Conservation (phyloP, 2,113 vertebrate species). For the Trachemys scripta region DNA sequence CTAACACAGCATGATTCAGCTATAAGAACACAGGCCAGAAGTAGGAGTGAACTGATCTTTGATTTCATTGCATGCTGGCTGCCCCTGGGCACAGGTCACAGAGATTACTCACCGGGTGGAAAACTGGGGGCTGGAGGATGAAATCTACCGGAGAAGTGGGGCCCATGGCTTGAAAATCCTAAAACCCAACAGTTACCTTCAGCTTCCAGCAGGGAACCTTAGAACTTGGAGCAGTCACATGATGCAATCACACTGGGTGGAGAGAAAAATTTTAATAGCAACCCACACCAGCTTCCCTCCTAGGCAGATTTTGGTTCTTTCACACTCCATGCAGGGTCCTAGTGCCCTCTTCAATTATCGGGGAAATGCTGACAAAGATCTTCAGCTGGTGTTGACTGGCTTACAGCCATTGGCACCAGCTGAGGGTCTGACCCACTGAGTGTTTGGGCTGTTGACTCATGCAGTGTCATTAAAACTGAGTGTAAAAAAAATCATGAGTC, state of each 20-base stretch:
- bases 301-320: background rate
- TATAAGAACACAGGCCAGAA: background rate
- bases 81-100: background rate
- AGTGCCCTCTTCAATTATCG: background rate
- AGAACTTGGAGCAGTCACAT: background rate
- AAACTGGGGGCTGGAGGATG: constrained; percentile 71
- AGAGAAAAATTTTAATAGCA: background rate
- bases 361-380: background rate
- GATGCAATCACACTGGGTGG: background rate
- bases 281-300: background rate
- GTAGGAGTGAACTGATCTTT: background rate
- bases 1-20: background rate
- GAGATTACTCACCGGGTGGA: constrained; percentile 67
- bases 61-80: background rate
- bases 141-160: constrained; percentile 52
- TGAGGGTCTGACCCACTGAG: background rate
- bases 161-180: background rate
- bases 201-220: background rate
- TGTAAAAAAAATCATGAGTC: background rate
- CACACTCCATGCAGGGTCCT: background rate
- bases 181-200: background rate
- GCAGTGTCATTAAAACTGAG: background rate
- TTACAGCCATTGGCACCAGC: background rate
- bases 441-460: background rate
- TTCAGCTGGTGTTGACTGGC: too few relatives aligned